These are phyloP conservation scores for Trachymyrmex cornetzi DNA, from an alignment of 1,140 invertebrate species.

Conservation along the genomic window DNA sequence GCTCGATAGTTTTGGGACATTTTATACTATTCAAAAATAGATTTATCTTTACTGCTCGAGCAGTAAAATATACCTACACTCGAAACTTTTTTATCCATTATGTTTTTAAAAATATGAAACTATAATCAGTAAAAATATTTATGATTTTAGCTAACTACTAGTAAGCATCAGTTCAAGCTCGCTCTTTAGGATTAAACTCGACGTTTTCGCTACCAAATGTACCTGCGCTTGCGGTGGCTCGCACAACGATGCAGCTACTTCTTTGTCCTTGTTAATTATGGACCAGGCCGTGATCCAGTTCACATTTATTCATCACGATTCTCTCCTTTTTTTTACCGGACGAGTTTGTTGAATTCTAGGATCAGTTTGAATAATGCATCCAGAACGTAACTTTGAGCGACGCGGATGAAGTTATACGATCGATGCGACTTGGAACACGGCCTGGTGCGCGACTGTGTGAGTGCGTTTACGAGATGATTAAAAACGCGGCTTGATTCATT, in stretches of 20 bases:
- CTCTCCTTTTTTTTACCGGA: constrained; percentile 1
- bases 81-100: neutral
- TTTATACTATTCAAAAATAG: neutral
- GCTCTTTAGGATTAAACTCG: constrained; percentile 56
- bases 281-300: constrained; percentile 75
- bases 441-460: constrained; percentile 64
- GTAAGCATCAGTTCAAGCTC: neutral
- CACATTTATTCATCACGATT: constrained; percentile 50
- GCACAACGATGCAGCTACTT: constrained; percentile 39
- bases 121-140: neutral
- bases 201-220: constrained; percentile 67
- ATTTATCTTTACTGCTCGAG: neutral
- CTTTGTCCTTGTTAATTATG: constrained; percentile 44
- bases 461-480: constrained; percentile 7
- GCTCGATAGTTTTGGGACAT: neutral
- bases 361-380: constrained; percentile 33
- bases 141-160: neutral
- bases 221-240: constrained; percentile 67
- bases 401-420: constrained; percentile 51
- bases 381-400: constrained; percentile 36
- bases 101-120: neutral
- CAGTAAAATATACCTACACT: neutral
- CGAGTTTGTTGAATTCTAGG: constrained; percentile 26
- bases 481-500: neutral
- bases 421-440: constrained; percentile 79